Evolutionary conservation across 2,797 vertebrate genomes (phyloP).

Genomic region (Spinibarbus caldwelli): DNA sequence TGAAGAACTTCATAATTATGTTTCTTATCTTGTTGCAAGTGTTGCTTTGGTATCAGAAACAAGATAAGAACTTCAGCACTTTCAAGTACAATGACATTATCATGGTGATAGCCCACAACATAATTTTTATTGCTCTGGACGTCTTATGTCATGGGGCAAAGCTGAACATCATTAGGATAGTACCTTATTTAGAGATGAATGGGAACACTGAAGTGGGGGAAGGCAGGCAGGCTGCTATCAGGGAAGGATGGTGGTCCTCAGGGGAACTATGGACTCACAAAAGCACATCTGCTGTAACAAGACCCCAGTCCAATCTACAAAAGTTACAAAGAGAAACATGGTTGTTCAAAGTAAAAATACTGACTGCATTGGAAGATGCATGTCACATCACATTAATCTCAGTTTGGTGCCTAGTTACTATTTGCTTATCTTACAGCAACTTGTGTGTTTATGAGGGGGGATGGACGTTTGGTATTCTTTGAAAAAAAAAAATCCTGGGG

Average conservation of each 20-base stretch:
- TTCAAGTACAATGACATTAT: neutral
- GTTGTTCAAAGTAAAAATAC: constrained; percentile 11
- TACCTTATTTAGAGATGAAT: constrained; percentile 34
- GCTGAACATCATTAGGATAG: constrained; percentile 26
- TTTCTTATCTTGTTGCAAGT: constrained; percentile 13
- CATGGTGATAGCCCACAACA: neutral
- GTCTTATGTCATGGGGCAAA: constrained; percentile 37
- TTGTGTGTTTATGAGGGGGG: constrained; percentile 25
- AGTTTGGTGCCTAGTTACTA: neutral
- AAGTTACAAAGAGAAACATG: constrained; percentile 36
- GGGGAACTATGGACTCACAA: constrained; percentile 45
- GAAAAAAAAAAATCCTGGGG: constrained; percentile 27
- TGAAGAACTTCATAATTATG: neutral
- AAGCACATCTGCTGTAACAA: constrained; percentile 54
- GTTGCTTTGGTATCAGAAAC: neutral
- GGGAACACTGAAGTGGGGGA: neutral
- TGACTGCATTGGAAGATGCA: neutral
- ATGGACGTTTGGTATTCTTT: constrained; percentile 35
- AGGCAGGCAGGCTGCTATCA: constrained; percentile 30
- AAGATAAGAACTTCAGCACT: constrained; percentile 3
- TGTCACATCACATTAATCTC: neutral
- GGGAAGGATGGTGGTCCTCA: constrained; percentile 43
- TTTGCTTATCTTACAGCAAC: constrained; percentile 1
- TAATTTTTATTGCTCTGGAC: neutral
- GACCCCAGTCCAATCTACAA: constrained; percentile 27